Evolutionary conservation across 2,888 invertebrate genomes (phyloP), one percentile per base, ranked within the genome.

Genomic region (Ochropleura leucogaster): DNA sequence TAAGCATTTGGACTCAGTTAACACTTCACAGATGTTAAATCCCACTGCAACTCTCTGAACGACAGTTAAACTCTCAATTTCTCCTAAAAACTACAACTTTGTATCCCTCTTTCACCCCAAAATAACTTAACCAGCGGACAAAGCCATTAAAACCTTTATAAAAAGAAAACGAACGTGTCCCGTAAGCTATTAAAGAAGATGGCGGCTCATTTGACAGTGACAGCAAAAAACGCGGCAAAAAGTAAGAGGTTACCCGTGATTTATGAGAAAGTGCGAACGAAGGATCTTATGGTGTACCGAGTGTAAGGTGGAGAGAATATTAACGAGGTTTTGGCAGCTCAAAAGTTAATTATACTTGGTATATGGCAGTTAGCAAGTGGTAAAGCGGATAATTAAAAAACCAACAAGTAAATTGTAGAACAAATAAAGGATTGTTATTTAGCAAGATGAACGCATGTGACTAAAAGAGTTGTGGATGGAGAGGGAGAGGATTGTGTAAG

Each of bases 151-250:
- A 70, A 80, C 10, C 12, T 65, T 69, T 66, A 57, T 77, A 84
- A 76, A 74, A 68, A 70, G 40, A 73, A 79, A 76, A 67, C 44
- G 77, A 73, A 84, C 67, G 83, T 77, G 74, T 79, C 66, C 62
- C 68, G 44, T 66, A 79, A 77, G 59, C 59, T 62, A 81, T 85
- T 84, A 80, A 53, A 67, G 60, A 79, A 80, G 64, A 84, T 81
- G 87, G 86, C 87, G 87, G 85, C 73, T 51, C 75, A 77, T 86
- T 86, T 87, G 85, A 83, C 81, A 82, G 74, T 86, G 87, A 80
- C 84, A 84, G 81, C 63, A 84, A 86, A 86, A 87, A 87, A 69
- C 51, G 82, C 69, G 81, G 80, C 70, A 85, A 87, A 82, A 85
- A 85, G 55, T 59, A 40, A 62, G 40, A 83, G 83, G 80, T 82